Evolutionary conservation across 2,888 invertebrate species (phyloP).

Genomic region (Eupithecia pulchellata): DNA sequence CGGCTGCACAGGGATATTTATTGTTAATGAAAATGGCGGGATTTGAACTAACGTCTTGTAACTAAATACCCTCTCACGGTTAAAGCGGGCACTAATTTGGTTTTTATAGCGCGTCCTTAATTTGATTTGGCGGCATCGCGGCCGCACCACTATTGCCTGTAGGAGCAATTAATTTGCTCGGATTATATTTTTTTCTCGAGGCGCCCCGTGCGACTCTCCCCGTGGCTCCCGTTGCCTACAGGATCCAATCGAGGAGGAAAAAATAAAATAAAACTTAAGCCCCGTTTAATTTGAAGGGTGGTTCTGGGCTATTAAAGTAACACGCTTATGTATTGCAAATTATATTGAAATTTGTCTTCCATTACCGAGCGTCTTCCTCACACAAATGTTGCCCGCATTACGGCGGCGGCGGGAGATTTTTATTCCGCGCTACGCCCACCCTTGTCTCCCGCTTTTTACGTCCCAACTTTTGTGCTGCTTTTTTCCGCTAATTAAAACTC

Average conservation of each 20-base stretch:
- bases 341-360: constrained; percentile 86
- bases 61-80: constrained; percentile 85
- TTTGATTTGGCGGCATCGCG: constrained; percentile 86
- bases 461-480: constrained; percentile 82
- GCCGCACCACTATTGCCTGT: constrained; percentile 83
- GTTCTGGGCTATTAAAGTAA: constrained; percentile 87
- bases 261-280: constrained; percentile 86
- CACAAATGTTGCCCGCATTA: constrained; percentile 86
- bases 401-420: constrained; percentile 83
- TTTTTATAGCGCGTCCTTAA: constrained; percentile 86
- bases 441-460: constrained; percentile 83
- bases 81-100: constrained; percentile 86
- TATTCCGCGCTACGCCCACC: constrained; percentile 81
- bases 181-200: constrained; percentile 81
- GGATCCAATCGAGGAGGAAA: constrained; percentile 78
- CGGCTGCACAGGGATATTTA: constrained; percentile 84
- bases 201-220: constrained; percentile 64
- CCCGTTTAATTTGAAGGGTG: constrained; percentile 86
- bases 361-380: constrained; percentile 85
- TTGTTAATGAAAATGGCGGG: constrained; percentile 86
- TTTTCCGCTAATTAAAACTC: constrained; percentile 85
- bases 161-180: constrained; percentile 84
- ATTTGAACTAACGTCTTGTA: constrained; percentile 86
- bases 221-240: constrained; percentile 60
- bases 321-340: constrained; percentile 87